Evolutionary conservation across 1,140 invertebrate genomes (phyloP), one percentile per base, ranked within the genome.

Genomic region (Anoplolepis gracilipes): DNA sequence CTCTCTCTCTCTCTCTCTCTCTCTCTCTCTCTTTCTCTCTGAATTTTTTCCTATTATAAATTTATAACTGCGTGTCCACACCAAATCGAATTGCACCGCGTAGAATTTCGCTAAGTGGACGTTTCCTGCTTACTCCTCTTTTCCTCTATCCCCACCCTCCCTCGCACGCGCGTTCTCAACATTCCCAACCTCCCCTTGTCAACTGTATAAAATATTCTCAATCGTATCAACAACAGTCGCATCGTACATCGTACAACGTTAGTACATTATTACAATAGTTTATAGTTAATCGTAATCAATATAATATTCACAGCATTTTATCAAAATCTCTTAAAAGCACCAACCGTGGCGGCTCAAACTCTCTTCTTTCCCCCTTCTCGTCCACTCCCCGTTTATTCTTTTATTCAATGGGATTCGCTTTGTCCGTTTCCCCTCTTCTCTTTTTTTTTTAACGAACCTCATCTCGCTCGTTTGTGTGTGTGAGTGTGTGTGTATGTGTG

Each of bases 241-340:
- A 94, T 94, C 92, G 93, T 91, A 93, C 93, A 92, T 93, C 93
- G 93, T 94, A 94, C 92, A 94, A 94, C 91, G 91, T 92, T 92
- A 92, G 92, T 93, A 93, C 93, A 94, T 93, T 93, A 93, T 94
- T 94, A 94, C 93, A 94, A 93, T 94, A 94, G 90, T 92, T 90
- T 93, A 93, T 93, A 92, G 88, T 94, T 92, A 90, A 94, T 94
- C 90, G 90, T 94, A 94, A 94, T 94, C 92, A 94, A 94, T 94
- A 93, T 94, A 93, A 93, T 94, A 95, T 95, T 95, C 94, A 95
- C 94, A 95, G 94, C 93, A 94, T 95, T 95, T 95, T 94, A 94
- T 95, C 93, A 94, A 94, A 94, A 95, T 94, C 93, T 94, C 91
- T 94, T 94, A 93, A 93, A 94, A 94, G 94, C 94, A 94, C 94